Evolutionary conservation across 2,113 vertebrate genomes (phyloP), one percentile per base, ranked within the genome.

Genomic region (Trichechus manatus): DNA sequence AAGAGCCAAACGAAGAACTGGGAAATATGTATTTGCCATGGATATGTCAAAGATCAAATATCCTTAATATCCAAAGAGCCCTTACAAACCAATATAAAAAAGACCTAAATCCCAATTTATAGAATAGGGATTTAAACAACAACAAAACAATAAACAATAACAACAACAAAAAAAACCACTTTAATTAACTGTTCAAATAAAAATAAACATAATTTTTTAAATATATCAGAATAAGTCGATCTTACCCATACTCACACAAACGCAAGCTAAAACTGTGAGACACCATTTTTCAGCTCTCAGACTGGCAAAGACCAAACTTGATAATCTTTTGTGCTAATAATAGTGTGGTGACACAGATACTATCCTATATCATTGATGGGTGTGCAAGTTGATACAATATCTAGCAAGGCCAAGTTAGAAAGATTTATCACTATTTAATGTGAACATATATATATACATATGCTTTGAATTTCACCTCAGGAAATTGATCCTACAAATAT

Each of bases 191-290:
- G 6, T 36, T 87, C 29, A 84, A 75, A 87, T 85, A 87, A 97
- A 93, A 61, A 53, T 59, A 91, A 91, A 53, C 61, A 78, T 15
- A 79, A 36, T 23, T 59, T 95, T 92, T 53, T 68, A 94, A 92
- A 7, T 27, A 59, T 42, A 36, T 75, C 9, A 56, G 36, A 88
- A 79, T 31, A 63, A 88, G 90, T 63, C 6, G 70, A 72, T n/a
- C 19, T 90, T 91, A 85, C 66, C 75, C 33, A 27, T 29, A 66
- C 17, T 59, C 29, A 86, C 66, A 23, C 14, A 83, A 92, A 74
- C 6, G 11, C 3, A 36, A 92, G 81, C 70, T 80, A 89, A 89
- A 89, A 85, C 27, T 29, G 44, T 23, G 19, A 80, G 33, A 63
- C 9, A 72, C 9, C 6, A 42, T 56, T 75, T 86, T 85, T 56